Evolutionary conservation across 2,113 vertebrate species (phyloP).

Genomic region (Lota lota): DNA sequence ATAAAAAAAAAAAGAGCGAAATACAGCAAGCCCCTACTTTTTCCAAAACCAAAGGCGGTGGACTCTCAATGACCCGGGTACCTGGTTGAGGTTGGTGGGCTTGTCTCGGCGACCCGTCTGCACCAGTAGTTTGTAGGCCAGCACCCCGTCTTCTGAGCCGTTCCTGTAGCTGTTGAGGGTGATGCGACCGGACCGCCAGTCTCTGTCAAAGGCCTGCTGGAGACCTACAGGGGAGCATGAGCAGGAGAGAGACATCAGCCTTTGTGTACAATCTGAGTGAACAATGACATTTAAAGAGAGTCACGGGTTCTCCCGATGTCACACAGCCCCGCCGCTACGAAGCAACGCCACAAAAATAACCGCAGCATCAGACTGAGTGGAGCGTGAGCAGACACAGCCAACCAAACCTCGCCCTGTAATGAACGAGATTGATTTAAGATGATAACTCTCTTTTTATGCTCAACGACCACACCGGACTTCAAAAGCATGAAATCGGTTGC

Average conservation of each 20-base stretch:
- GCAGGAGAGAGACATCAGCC: neutral
- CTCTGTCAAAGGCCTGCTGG: conserved; percentile 92
- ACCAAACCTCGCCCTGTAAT: conserved; percentile 43
- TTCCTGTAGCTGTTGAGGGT: conserved; percentile 88
- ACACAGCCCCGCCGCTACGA: too few species aligned
- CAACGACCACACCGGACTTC: conserved; percentile 50
- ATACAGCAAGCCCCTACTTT: neutral
- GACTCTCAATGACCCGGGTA: too few species aligned
- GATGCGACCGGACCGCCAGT: conserved; percentile 91
- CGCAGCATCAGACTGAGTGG: too few species aligned
- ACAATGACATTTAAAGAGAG: neutral
- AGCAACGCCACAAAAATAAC: too few species aligned
- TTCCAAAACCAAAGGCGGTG: neutral
- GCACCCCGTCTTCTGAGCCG: conserved; percentile 89
- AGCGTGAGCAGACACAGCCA: conserved; percentile 15
- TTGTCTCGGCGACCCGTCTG: conserved; percentile 92
- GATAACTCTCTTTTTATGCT: conserved; percentile 42
- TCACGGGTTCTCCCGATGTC: too few species aligned
- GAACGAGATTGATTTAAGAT: conserved; percentile 57
- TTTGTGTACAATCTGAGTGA: too few species aligned
- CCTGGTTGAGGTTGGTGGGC: conserved; percentile 79
- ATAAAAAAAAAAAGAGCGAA: neutral
- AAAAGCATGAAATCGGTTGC: conserved; percentile 52
- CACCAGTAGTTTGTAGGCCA: conserved; percentile 95
- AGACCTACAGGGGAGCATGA: conserved; percentile 74